Evolutionary conservation across 2,888 invertebrate species (phyloP), one percentile per base, ranked within the genome.

Genomic region (Neoitamus cyanurus): DNA sequence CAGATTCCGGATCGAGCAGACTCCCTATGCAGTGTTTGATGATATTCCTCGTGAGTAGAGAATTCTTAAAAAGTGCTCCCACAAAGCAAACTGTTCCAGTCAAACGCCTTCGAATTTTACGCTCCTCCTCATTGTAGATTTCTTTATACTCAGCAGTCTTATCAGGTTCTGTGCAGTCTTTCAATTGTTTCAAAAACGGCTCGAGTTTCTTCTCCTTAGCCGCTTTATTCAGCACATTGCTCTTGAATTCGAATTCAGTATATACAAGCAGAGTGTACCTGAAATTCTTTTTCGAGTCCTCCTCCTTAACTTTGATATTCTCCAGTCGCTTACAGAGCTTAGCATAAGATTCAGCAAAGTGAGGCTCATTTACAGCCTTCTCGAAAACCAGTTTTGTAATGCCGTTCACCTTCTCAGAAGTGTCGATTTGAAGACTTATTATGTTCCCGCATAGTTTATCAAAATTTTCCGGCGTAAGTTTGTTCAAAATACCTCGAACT

Each of bases 361-460:
- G 96, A 0, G 98, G 98, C 90, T 99, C 98, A 91, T 98, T 97
- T 84, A 98, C 96, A 30, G 98, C 96, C 92, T 99, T 99, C 90
- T 98, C 97, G 90, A 98, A 98, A 4, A 98, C 96, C 86, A 98
- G 93, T 89, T 96, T 94, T 88, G 98, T 97, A 15, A 97, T 96
- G 87, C 96, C 96, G 88, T 95, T 94, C 83, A 98, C 92, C 88
- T 96, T 94, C 83, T 95, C 95, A 85, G 94, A 94, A 2, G 95
- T 96, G 90, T 97, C 95, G 84, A 98, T 97, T 86, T 95, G 93
- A 42, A 98, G 92, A n/a, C 93, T 91, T 86, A 94, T 93, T 34
- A 98, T 95, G 92, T 96, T 96, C 42, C 94, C 93, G 28, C 97
- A 92, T 84, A 99, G 92, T 1, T 95, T 95, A 83, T 95, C 94